These are phyloP conservation scores for Watsonalla binaria DNA, from an alignment of 2,888 invertebrate genomes.

Conservation along the genomic window DNA sequence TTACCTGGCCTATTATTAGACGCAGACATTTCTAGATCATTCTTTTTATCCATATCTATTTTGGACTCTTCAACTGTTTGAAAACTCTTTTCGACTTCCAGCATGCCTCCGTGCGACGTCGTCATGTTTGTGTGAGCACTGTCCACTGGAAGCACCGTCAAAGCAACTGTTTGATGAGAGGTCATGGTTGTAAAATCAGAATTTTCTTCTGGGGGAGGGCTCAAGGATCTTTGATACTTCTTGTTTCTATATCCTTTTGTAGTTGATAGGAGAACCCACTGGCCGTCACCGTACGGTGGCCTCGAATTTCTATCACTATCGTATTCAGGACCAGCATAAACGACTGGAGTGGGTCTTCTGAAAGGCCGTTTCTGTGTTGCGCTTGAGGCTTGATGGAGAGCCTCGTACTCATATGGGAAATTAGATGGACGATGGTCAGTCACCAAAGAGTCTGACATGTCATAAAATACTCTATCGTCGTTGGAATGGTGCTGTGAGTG, in stretches of 20 bases:
- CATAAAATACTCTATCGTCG: conserved; percentile 57
- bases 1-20: conserved; percentile 47
- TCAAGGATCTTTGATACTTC: conserved; percentile 65
- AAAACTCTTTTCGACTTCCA: conserved; percentile 86
- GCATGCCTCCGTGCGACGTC: conserved; percentile 84
- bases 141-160: conserved; percentile 87
- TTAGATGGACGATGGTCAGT: conserved; percentile 72
- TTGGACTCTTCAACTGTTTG: conserved; percentile 83
- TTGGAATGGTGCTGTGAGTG: conserved; percentile 42
- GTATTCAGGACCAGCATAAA: conserved; percentile 67
- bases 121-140: conserved; percentile 81
- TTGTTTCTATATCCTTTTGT: conserved; percentile 85
- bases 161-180: conserved; percentile 77
- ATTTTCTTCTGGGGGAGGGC: conserved; percentile 37
- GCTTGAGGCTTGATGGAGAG: conserved; percentile 50
- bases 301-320: conserved; percentile 75
- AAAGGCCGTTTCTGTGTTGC: conserved; percentile 51
- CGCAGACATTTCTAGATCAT: conserved; percentile 48
- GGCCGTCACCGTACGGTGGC: conserved; percentile 83
- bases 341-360: conserved; percentile 66
- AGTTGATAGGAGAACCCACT: conserved; percentile 87
- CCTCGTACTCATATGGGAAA: conserved; percentile 70
- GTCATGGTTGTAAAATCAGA: conserved; percentile 49
- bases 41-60: conserved; percentile 57
- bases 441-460: conserved; percentile 62